Base-by-base conservation (phyloP, 92 coral and sea anemone species). In the Plumapathes pennacea region DNA sequence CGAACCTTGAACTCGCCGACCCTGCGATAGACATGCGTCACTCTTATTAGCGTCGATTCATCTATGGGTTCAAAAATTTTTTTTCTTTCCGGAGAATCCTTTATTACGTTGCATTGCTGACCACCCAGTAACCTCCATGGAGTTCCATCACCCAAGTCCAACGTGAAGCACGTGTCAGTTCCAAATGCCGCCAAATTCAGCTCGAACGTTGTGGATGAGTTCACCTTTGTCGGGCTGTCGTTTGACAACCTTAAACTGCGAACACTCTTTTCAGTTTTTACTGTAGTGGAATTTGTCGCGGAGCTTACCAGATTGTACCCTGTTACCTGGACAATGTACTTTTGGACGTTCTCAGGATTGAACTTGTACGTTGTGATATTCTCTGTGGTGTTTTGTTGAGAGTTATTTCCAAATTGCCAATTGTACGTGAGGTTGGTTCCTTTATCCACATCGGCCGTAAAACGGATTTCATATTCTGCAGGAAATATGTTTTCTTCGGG, bases 361-460 rank as follows among this genome's bases (percentile, higher is more conserved):
- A 54, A 87, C 9, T 83, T 31, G 54, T 77, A 75, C 11, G 32
- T 52, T 15, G 24, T 18, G 9, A 62, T 52, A 1, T 63, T 25
- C 19, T 50, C 47, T 1, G 65, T 40, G 32, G 83, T 82, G 1
- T 76, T 73, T 1, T 2, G 24, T 36, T 39, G 64, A 3, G 4
- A 5, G 3, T 45, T 83, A 30, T 77, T 64, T 31, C 53, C 96
- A 10, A 77, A 58, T 11, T 27, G 38, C 74, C 72, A 87, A 41
- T 58, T 38, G 27, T 53, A 87, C 0, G 96, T 77, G 34, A 87
- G 45, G 31, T 87, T 87, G 5, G 90, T 83, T 7, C 90, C 90
- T 5, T 59, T 57, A 57, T 83, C 27, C 2, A 80, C 60, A 10
- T 26, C 60, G 8, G 83, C 97, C 0, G 84, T 81, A 30, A 90